Evolutionary conservation across 1,140 invertebrate genomes (phyloP), one percentile per base, ranked within the genome.

Genomic region (Cydia splendana): DNA sequence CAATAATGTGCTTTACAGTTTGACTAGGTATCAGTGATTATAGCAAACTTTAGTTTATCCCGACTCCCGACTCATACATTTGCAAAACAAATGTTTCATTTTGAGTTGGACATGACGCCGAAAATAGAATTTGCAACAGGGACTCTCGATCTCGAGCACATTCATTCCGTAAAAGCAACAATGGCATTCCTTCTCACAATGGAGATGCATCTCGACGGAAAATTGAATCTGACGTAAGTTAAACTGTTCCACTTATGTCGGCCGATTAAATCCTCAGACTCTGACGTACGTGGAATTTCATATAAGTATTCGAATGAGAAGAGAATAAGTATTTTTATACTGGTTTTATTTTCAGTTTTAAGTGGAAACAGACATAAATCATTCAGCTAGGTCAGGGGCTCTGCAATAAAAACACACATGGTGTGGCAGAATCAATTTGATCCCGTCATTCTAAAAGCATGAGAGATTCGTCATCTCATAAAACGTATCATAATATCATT

Each of bases 151-250:
- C 45, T 48, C 45, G 45, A 48, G 12, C n/a, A 53, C 5, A 53
- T 53, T 51, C 13, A 51, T 15, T 5, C 45, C 13, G 3, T 48
- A 15, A 48, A n/a, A 13, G n/a, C 2, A 18, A 53, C 51, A 53
- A 53, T 53, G 15, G n/a, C 51, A 53, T 53, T 53, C 15, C 51
- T 53, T 53, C 51, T 53, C 57, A 62, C 57, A 62, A 62, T 62
- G 57, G 20, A 62, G n/a, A 24, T 53, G 51, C n/a, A 24, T 62
- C 57, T 62, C 9, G 18, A 20, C 20, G 18, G 18, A 62, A 62
- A 62, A 24, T 62, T 7, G 20, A 20, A 24, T 62, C 18, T 62
- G 18, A 62, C 57, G 9, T 62, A 62, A 62, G 51, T 62, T 12
- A 62, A 24, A 62, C 18, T 24, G 20, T 12, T 62, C 57, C 57